phyloP scores from a whole-genome alignment of 1,140 invertebrate genomes.

The Ceratitis capitata region DNA sequence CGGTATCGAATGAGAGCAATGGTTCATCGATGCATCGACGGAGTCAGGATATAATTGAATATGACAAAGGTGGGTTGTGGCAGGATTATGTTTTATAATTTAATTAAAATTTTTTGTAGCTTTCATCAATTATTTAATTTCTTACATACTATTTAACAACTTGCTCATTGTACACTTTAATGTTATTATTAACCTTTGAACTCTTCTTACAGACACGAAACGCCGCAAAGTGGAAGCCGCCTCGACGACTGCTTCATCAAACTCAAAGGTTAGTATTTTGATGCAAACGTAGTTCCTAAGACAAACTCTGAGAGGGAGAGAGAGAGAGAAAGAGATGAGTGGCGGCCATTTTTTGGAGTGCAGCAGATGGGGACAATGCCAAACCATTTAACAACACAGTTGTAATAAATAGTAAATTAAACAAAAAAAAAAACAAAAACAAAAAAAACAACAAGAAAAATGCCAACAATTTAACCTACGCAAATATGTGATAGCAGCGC shows the following conservation, averaged over 20 bases:
- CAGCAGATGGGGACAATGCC: conserved; percentile 46
- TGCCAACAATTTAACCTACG: background rate
- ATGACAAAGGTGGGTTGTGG: conserved; percentile 66
- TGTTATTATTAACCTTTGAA: background rate
- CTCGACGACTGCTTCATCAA: conserved; percentile 65
- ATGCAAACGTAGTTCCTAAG: conserved; percentile 56
- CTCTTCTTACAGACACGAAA: conserved; percentile 74
- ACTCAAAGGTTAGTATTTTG: conserved; percentile 80
- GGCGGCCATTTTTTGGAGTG: conserved; percentile 42
- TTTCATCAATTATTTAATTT: no score
- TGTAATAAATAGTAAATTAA: conserved; percentile 39
- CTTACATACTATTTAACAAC: no score
- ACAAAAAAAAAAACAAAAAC: background rate
- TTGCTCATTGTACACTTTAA: no score
- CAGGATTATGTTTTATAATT: no score
- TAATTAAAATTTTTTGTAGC: no score
- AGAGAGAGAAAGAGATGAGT: background rate
- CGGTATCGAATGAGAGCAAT: conserved; percentile 65
- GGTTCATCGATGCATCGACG: conserved; percentile 64
- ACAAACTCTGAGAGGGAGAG: no score
- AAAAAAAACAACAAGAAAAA: conserved; percentile 40
- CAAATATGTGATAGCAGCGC: background rate
- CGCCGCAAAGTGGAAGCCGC: conserved; percentile 80
- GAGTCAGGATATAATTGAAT: conserved; percentile 66
- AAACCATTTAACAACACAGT: conserved; percentile 36